Conservation (phyloP, 2,797 vertebrate genomes). For the Muscicapa comitata region DNA sequence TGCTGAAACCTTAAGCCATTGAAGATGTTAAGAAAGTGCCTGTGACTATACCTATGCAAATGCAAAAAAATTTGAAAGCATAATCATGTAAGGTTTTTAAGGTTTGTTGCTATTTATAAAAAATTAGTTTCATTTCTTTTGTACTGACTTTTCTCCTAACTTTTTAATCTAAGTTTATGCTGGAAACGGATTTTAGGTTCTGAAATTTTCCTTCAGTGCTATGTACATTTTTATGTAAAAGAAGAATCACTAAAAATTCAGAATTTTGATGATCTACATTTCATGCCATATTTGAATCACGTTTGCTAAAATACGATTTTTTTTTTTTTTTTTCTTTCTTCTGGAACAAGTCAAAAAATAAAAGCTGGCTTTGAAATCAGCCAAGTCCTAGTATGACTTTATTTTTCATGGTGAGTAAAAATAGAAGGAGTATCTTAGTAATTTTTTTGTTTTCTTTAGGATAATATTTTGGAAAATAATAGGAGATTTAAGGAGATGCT, state of each 20-base stretch:
- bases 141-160: neutral
- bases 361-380: neutral
- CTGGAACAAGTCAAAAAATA: neutral
- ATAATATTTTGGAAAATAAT: neutral
- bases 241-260: neutral
- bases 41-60: neutral
- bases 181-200: neutral
- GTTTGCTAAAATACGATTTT: neutral
- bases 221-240: neutral
- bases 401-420: neutral
- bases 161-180: neutral
- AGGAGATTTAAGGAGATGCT: neutral
- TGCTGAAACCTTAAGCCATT: neutral
- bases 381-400: neutral
- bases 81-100: neutral
- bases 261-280: neutral
- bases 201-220: neutral
- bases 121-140: neutral
- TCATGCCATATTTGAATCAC: neutral
- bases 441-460: neutral
- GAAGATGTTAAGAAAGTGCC: neutral
- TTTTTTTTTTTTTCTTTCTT: neutral
- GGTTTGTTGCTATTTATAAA: neutral
- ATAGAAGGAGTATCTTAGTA: neutral
- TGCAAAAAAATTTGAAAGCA: neutral